Conservation (phyloP, 2,113 vertebrate species). For the Gasterosteus aculeatus region DNA sequence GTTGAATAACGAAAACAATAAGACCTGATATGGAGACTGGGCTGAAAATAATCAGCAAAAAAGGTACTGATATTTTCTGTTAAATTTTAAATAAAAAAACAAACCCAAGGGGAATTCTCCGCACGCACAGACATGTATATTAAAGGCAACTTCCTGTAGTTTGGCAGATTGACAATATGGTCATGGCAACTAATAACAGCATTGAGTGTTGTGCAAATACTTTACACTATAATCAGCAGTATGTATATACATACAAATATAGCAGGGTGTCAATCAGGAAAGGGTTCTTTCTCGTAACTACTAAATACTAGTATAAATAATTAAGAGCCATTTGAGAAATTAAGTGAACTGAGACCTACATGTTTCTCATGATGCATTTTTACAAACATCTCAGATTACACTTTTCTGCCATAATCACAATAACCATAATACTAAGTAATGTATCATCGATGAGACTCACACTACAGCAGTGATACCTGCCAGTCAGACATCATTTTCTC, state of each 20-base stretch:
- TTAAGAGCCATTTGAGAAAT: neutral
- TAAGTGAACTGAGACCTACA: too few relatives aligned
- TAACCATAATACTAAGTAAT: neutral
- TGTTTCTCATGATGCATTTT: neutral
- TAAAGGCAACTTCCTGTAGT: neutral
- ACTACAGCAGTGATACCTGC: neutral
- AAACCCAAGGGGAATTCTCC: neutral
- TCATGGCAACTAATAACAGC: neutral
- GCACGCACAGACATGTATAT: neutral
- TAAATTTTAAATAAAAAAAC: neutral
- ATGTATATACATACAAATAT: neutral
- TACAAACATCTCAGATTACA: neutral
- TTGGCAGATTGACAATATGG: neutral
- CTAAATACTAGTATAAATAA: neutral
- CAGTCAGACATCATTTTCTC: neutral
- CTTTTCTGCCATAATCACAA: neutral
- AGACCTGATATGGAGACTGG: neutral
- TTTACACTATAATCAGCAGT: neutral
- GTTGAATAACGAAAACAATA: conserved; percentile 1
- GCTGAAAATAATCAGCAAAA: conserved; percentile 2
- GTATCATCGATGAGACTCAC: neutral
- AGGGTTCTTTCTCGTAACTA: neutral
- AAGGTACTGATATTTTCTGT: neutral
- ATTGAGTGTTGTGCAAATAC: neutral
- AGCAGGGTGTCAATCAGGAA: neutral